A percentile compares a stretch with the other conserved stretches of the same genome.
Conservation (phyloP, 1,140 invertebrate genomes). For the Amphibalanus amphitrite region DNA sequence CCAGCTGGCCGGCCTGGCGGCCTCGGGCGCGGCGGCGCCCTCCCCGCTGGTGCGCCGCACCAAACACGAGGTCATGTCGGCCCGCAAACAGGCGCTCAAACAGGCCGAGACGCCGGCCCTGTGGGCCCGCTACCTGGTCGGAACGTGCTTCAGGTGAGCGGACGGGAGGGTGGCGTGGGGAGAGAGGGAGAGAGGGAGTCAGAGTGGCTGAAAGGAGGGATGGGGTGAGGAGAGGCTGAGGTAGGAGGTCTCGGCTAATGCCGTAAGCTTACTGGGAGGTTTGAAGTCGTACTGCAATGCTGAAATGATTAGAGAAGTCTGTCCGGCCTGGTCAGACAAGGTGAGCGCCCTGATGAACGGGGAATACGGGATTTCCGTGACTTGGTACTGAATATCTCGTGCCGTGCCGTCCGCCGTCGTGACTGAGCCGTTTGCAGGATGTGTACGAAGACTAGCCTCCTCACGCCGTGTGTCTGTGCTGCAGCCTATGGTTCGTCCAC, state of each 20-base stretch:
- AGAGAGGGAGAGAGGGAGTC: too few relatives aligned
- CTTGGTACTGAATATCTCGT: too few relatives aligned
- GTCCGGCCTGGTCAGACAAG: too few relatives aligned
- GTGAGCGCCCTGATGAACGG: too few relatives aligned
- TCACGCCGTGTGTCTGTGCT: too few relatives aligned
- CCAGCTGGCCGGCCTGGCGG: conserved; percentile 21
- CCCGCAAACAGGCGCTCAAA: conserved; percentile 69
- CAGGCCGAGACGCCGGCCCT: conserved; percentile 48
- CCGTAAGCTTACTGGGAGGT: too few relatives aligned
- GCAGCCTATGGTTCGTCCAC: conserved; percentile 92
- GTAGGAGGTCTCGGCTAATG: background rate
- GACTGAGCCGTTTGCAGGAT: too few relatives aligned
- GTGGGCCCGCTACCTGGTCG: conserved; percentile 80
- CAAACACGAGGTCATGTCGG: conserved; percentile 82
- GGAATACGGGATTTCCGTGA: too few relatives aligned
- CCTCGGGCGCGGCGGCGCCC: conserved; percentile 41
- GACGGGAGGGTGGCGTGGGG: background rate
- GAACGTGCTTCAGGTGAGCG: conserved; percentile 51
- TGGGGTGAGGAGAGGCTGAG: background rate
- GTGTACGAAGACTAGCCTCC: too few relatives aligned
- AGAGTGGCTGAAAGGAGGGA: background rate
- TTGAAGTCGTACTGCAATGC: too few relatives aligned
- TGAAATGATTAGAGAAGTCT: too few relatives aligned
- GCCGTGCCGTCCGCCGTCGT: too few relatives aligned
- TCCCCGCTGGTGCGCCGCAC: conserved; percentile 81